Base-by-base conservation (phyloP, 2,113 vertebrate species). In the Perccottus glenii region DNA sequence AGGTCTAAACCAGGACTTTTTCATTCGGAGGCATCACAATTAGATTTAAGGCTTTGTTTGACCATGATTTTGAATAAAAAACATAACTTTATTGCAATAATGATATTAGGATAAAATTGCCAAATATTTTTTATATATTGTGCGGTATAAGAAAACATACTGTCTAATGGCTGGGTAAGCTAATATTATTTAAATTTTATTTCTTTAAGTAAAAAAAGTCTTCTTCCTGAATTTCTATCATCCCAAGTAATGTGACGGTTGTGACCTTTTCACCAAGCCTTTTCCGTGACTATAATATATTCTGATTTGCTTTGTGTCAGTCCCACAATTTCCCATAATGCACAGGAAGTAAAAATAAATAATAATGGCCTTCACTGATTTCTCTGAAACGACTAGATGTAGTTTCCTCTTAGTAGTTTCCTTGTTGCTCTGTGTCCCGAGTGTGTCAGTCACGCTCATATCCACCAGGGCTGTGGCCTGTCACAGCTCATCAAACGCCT, bases 401-500 rank as follows among this genome's bases (percentile, higher is more conserved):
- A 7, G 63, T 46, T 40, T 19, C 19, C 6, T 0, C 36, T 2
- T 32, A 55, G 59, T 43, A 63, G 48, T 4, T 9, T 53, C 73
- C 78, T 78, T 77, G 70, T 85, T 55, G 58, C 53, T 70, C 71
- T 56, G 57, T 60, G 49, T 8, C 12, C 66, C 51, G 71, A 16
- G 62, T 40, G 81, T 65, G 80, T 35, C 15, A 6, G 70, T 45
- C 62, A 55, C 55, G 83, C 75, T 81, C 85, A 35, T 64, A 70
- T 27, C 55, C 71, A 71, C 70, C 60, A 38, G 42, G 44, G 43
- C 67, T 19, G 67, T 59, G 11, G 62, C 75, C 50, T 78, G 83
- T 87, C 83, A 85, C 60, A 60, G 70, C 72, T 75, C 70, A 72
- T 89, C 84, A 82, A 83, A 84, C 59, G 56, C 56, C 58, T 59